A percentile compares a stretch with the other conserved stretches of the same genome.
Conservation (phyloP, 2,888 invertebrate species). For the Pammene aurita region DNA sequence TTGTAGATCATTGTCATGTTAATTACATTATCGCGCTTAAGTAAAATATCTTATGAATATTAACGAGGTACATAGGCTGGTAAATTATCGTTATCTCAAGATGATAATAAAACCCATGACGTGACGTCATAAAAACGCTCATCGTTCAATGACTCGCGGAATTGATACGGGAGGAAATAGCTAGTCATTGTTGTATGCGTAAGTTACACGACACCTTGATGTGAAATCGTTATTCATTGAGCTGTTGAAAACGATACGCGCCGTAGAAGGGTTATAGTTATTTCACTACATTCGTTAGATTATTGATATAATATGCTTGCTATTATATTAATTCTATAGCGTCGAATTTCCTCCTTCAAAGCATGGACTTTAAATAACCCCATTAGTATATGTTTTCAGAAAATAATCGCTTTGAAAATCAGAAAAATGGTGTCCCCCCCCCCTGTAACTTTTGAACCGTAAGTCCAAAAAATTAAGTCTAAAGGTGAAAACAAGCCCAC, state of each 20-base stretch:
- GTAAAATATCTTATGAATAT: conserved; percentile 12
- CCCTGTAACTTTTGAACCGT: no score
- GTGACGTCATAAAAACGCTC: conserved; percentile 15
- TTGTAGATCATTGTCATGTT: conserved; percentile 20
- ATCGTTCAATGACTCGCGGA: conserved; percentile 24
- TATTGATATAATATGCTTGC: no score
- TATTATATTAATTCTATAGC: no score
- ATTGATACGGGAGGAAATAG: conserved; percentile 12
- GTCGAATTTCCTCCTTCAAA: no score
- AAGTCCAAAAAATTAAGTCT: no score
- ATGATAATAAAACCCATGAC: conserved; percentile 9
- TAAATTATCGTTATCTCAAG: conserved; percentile 9
- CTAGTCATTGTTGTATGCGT: conserved; percentile 32
- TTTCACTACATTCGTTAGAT: no score
- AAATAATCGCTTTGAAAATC: no score
- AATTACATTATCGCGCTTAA: conserved; percentile 6
- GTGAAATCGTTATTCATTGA: conserved; percentile 13
- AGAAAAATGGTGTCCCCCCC: no score
- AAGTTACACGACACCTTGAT: conserved; percentile 20
- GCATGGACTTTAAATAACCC: no score
- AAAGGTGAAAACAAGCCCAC: no score
- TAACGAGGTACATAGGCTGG: background rate
- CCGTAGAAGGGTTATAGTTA: no score
- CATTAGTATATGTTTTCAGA: no score
- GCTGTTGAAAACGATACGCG: conserved; percentile 11